Base-by-base conservation (phyloP, 2,113 vertebrate species). In the Prochilodus magdalenae region DNA sequence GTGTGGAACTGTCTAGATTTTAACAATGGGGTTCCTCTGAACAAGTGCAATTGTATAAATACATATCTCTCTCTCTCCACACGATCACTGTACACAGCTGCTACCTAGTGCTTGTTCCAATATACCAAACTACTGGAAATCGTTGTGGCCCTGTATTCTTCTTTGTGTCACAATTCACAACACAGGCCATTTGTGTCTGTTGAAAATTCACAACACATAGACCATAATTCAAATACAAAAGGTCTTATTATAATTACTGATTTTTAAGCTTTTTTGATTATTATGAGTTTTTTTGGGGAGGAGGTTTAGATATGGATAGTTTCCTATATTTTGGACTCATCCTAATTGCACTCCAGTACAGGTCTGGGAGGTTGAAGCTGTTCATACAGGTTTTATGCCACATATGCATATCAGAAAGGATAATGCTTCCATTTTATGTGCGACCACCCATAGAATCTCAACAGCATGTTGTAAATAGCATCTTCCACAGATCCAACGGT, bases 61-160 rank as follows among this genome's bases (percentile, higher is more conserved):
- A 94, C 92, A 95, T 95, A 95, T 95, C 93, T 94, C 92, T 92
- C 88, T 94, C 91, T 93, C 88, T 94, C 92, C 92, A 88, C 95
- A 96, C 95, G 86, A 90, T 93, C 94, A 95, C 94, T 90, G 93
- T 94, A 93, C 92, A 92, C 92, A 94, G 95, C 96, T 96, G 96
- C 96, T 97, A 94, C 91, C 89, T 94, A 95, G 93, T 95, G 95
- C 95, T 96, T 95, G 94, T 96, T 96, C 93, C 92, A 96, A 96
- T 96, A 97, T 95, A 97, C 93, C 55, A 79, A 57, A 67, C 84
- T 74, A 70, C 73, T 83, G 77, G 63, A 66, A 55, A 79, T 51
- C 22, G 20, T 20, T 77, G 60, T 82, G 66, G 55, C 29, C 33
- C 47, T 18, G 33, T 29, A 29, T 57, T 80, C 26, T 81, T 70